Conservation (phyloP, 2,888 invertebrate genomes). For the Polietes domitor region DNA sequence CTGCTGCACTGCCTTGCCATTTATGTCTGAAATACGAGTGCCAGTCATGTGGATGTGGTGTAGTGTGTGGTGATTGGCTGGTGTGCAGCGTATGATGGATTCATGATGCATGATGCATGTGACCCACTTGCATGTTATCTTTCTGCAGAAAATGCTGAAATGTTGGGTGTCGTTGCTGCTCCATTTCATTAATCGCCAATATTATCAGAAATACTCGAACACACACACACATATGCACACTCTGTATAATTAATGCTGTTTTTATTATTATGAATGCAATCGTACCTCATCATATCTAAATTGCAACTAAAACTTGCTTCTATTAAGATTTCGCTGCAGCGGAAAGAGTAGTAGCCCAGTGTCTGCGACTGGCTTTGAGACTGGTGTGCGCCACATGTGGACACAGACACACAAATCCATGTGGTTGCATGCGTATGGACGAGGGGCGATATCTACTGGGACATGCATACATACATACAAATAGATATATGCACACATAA, state of each 20-base stretch:
- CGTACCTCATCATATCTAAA: slow-evolving; percentile 50
- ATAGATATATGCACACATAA: slow-evolving; percentile 32
- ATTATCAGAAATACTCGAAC: slow-evolving; percentile 43
- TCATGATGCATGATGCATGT: neutral
- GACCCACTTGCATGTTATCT: slow-evolving; percentile 34
- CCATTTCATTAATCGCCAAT: slow-evolving; percentile 42
- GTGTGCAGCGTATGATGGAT: neutral
- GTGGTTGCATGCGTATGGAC: neutral
- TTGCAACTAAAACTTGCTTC: slow-evolving; percentile 45
- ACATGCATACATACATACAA: neutral
- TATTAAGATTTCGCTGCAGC: slow-evolving; percentile 36
- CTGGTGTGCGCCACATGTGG: neutral
- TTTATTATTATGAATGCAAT: slow-evolving; percentile 38
- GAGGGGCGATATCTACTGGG: neutral
- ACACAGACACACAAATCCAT: neutral
- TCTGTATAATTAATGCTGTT: slow-evolving; percentile 41
- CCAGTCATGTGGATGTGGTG: neutral
- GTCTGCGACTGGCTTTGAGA: neutral
- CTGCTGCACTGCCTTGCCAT: neutral
- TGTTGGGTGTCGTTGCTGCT: slow-evolving; percentile 13
- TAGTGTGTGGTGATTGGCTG: neutral
- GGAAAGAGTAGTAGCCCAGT: neutral
- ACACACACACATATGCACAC: neutral
- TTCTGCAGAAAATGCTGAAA: slow-evolving; percentile 4
- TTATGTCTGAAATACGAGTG: neutral